phyloP scores from a whole-genome alignment of 2,797 vertebrate species.

The Rhinatrema bivittatum region DNA sequence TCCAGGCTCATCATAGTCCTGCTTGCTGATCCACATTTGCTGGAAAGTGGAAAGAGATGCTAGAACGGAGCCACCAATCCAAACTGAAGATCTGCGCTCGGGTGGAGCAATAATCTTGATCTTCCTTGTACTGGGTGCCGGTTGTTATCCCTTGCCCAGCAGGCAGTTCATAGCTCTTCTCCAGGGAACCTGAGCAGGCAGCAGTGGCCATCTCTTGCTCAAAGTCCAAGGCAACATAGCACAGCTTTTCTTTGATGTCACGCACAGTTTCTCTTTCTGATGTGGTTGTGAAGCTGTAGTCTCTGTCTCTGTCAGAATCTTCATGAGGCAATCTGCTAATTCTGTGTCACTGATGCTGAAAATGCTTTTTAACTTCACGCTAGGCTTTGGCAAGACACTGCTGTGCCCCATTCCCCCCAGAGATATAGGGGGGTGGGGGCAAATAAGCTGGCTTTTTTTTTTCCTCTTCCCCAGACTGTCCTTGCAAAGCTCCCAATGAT shows the following conservation, averaged over 20 bases:
- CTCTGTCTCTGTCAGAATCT: constrained; percentile 77
- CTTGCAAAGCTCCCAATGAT: no score
- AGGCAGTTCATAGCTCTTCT: constrained; percentile 76
- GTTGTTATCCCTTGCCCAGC: constrained; percentile 79
- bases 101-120: constrained; percentile 65
- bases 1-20: constrained; percentile 56
- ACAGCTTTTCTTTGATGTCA: constrained; percentile 77
- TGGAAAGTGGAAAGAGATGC: constrained; percentile 59
- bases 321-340: constrained; percentile 82
- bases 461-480: no score
- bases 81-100: constrained; percentile 56
- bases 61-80: constrained; percentile 63
- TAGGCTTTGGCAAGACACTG: no score
- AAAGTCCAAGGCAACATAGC: constrained; percentile 75
- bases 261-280: constrained; percentile 75
- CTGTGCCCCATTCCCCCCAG: no score
- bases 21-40: constrained; percentile 65
- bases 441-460: no score
- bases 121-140: constrained; percentile 67
- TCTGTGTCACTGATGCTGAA: no score
- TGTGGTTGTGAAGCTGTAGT: constrained; percentile 81
- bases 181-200: constrained; percentile 71
- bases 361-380: no score
- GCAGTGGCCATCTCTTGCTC: constrained; percentile 79
- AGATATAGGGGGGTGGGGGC: no score